Evolutionary conservation across 2,888 invertebrate genomes (phyloP).

Genomic region (Lysandra bellargus): DNA sequence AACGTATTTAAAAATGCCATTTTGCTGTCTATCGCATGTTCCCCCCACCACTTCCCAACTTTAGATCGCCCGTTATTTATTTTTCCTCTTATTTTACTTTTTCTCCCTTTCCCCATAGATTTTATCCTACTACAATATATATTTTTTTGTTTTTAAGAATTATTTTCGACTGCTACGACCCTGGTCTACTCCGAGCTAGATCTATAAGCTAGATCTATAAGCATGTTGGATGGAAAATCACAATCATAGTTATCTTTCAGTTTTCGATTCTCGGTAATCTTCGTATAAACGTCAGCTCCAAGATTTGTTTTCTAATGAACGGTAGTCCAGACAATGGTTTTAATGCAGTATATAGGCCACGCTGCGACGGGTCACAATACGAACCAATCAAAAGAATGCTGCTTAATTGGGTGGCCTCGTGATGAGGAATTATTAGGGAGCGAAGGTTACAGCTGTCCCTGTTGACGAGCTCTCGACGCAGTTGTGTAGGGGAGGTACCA

Average conservation of each 20-base stretch:
- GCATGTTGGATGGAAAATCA: neutral
- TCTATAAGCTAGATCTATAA: too few species aligned
- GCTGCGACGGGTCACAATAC: neutral
- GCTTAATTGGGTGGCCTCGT: constrained; percentile 8
- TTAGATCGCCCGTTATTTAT: too few species aligned
- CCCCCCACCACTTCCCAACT: too few species aligned
- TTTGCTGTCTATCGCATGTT: too few species aligned
- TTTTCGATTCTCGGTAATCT: constrained; percentile 3
- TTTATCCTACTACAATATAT: too few species aligned
- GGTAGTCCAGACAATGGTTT: constrained; percentile 19
- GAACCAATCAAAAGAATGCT: neutral
- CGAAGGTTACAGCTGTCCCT: neutral
- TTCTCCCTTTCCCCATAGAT: too few species aligned
- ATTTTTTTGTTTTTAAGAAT: too few species aligned
- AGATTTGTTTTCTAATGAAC: constrained; percentile 26
- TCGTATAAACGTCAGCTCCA: neutral
- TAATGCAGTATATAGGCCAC: constrained; percentile 21
- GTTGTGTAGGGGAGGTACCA: neutral
- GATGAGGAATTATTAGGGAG: neutral
- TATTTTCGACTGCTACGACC: too few species aligned
- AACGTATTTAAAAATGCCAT: too few species aligned
- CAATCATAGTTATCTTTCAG: neutral
- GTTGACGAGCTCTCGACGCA: neutral
- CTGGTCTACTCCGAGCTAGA: too few species aligned
- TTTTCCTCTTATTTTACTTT: too few species aligned